Conservation (phyloP, 2,797 vertebrate species). For the Steatocranus sp. region DNA sequence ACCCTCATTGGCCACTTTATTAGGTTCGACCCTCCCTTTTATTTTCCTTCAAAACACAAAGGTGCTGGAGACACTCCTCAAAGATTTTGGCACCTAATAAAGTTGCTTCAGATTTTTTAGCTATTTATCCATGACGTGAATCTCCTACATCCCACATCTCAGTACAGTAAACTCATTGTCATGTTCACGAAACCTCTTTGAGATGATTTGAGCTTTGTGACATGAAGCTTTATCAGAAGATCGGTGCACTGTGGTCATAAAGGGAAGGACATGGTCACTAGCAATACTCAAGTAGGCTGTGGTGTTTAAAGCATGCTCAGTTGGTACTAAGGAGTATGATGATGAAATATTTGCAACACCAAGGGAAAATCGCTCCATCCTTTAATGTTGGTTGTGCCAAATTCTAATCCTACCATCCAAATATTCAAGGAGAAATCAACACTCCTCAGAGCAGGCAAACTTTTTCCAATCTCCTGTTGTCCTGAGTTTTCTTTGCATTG, state of each 20-base stretch:
- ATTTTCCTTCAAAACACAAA: background rate
- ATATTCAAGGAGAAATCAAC: background rate
- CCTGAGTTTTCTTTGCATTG: background rate
- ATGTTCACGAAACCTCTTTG: background rate
- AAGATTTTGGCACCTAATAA: background rate
- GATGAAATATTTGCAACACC: background rate
- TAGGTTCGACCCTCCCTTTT: background rate
- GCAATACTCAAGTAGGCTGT: background rate
- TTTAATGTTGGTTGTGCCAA: background rate
- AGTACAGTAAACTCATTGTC: background rate
- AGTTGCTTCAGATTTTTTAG: background rate
- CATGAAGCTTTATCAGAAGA: background rate
- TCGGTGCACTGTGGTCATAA: background rate
- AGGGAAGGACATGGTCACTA: background rate
- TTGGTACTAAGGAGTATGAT: background rate
- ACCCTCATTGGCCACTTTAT: background rate
- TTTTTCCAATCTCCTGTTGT: background rate
- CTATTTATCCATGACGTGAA: background rate
- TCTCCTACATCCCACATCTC: background rate
- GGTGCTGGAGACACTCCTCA: background rate
- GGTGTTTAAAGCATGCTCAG: background rate
- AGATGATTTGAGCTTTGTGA: background rate
- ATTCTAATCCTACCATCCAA: background rate
- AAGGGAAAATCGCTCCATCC: background rate
- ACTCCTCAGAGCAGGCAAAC: background rate